These are phyloP conservation scores for Stichodactyla helianthus DNA, from an alignment of 64 coral and sea anemone genomes.

Conservation along the genomic window DNA sequence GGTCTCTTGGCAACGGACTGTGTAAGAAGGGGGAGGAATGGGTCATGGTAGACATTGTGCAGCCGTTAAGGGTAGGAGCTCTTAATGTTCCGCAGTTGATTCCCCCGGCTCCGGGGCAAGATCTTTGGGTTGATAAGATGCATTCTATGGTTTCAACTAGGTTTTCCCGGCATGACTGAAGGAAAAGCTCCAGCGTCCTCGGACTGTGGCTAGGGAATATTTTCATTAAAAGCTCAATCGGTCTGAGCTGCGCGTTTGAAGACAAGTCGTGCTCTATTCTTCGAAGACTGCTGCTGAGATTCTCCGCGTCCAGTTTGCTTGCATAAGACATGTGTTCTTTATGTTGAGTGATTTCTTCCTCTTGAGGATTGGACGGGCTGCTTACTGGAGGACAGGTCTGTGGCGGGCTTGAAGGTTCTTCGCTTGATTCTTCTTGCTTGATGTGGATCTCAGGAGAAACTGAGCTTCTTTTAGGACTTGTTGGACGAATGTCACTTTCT, in stretches of 20 bases:
- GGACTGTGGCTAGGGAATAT: conserved; percentile 47
- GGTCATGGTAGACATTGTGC: conserved; percentile 19
- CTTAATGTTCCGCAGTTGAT: conserved; percentile 6
- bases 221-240: conserved; percentile 43
- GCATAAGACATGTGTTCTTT: conserved; percentile 12
- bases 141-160: conserved; percentile 56
- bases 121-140: conserved; percentile 36
- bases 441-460: conserved; percentile 38
- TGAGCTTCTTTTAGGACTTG: conserved; percentile 36
- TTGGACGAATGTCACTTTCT: conserved; percentile 3
- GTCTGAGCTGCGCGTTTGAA: background rate
- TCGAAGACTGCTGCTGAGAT: conserved; percentile 1
- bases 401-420: conserved; percentile 2
- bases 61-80: conserved; percentile 16
- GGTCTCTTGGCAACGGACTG: conserved; percentile 31
- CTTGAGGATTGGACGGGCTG: background rate
- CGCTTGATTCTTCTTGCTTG: conserved; percentile 23
- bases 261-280: conserved; percentile 22
- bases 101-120: background rate
- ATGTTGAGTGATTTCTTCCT: background rate
- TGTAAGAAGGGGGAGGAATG: conserved; percentile 47
- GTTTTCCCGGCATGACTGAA: conserved; percentile 40
- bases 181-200: conserved; percentile 42
- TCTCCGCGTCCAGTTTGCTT: conserved; percentile 5
- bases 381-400: background rate